Evolutionary conservation across 1,140 invertebrate genomes (phyloP).

Genomic region (Trachymyrmex cornetzi): DNA sequence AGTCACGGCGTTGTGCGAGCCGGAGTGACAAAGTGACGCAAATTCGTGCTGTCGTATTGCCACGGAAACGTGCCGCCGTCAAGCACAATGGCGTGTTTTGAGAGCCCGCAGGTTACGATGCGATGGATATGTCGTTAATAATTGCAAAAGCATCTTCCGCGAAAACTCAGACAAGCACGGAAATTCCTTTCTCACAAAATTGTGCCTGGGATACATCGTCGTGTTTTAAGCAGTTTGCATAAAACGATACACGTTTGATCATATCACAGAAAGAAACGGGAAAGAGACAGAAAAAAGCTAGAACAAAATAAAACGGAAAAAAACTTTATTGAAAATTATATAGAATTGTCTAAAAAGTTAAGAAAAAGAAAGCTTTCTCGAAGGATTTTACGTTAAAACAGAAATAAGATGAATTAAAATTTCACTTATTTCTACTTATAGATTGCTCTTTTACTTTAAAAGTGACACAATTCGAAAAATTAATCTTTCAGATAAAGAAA

Average conservation of each 20-base stretch:
- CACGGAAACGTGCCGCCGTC: constrained; percentile 36
- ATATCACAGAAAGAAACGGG: not conserved
- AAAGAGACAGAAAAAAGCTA: not conserved
- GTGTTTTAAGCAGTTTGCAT: not conserved
- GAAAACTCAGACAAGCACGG: constrained; percentile 28
- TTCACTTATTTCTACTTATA: constrained; percentile 2
- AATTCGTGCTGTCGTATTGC: constrained; percentile 59
- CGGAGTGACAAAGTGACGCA: constrained; percentile 57
- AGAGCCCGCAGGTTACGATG: constrained; percentile 27
- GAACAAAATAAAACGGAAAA: not conserved
- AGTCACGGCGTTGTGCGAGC: constrained; percentile 47
- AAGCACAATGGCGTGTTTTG: constrained; percentile 51
- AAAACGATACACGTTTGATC: not conserved
- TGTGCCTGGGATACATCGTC: not conserved
- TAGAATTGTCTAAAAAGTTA: not conserved
- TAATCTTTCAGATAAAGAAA: too few species aligned
- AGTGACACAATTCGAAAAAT: too few species aligned
- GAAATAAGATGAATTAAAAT: not conserved
- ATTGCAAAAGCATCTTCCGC: constrained; percentile 40
- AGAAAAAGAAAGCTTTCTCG: not conserved
- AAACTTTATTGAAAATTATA: constrained; percentile 18
- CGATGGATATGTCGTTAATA: constrained; percentile 58
- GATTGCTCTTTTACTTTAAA: too few species aligned
- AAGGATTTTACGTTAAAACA: not conserved
- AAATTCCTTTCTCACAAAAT: constrained; percentile 34